Base-by-base conservation (phyloP, 1,140 invertebrate genomes). In the Adelges cooleyi region DNA sequence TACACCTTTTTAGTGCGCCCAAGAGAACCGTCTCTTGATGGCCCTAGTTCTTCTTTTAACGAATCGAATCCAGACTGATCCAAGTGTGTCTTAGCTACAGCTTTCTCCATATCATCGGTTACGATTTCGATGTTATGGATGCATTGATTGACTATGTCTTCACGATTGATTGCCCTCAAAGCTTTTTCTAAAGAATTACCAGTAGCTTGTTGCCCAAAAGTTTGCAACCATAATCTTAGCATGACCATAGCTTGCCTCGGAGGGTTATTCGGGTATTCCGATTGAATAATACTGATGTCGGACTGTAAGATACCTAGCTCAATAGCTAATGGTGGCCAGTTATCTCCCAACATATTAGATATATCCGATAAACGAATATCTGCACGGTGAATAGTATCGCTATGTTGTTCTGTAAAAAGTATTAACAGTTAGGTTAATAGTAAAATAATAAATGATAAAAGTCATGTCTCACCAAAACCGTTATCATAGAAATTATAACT, bases 221-320 rank as follows among this genome's bases (percentile, higher is more conserved):
- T 70, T 17, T 69, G 68, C 48, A 69, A 69, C 91, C 92, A 97
- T 27, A 94, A 79, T 69, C 90, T 85, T 40, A 98, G 82, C 91
- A 96, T 95, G 3, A 91, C 86, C 68, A 93, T 87, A 0, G 91
- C 92, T 75, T 96, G 92, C 70, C 94, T 86, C 1, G 87, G 84
- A 10, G 87, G 82, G 70, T 90, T 92, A 68, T 86, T 83, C 1
- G 88, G 84, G 74, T 89, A 86, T 69, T 95, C 89, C 40, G 84
- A 83, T 73, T 92, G 87, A 50, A 97, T 95, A 59, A 88, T 82
- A 67, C 89, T 85, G 18, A 95, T 86, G 70, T 93, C 90, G 18
- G 86, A 84, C n/a, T 89, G 82, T 52, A 85, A 83, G 2, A 98
- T 82, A 65, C 90, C 90, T 36, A 96, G 76, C 72, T 90, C 86